Conservation (phyloP, 2,797 vertebrate genomes). For the Lophura swinhoii region DNA sequence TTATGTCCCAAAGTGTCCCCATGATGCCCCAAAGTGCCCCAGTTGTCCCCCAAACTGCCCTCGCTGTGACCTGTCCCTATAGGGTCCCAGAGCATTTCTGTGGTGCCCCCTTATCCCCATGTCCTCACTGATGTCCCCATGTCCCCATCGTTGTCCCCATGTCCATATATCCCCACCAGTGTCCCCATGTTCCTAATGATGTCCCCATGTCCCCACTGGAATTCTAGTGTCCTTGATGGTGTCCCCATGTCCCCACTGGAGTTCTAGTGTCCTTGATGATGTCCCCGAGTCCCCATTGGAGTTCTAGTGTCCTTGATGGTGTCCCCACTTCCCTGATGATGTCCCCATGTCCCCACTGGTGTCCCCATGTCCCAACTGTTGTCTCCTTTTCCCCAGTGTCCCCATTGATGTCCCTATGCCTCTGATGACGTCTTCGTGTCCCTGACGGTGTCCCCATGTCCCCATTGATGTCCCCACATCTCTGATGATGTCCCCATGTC, state of each 20-base stretch:
- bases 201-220: neutral
- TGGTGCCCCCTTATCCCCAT: neutral
- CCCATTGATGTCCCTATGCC: too few species aligned
- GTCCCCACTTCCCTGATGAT: neutral
- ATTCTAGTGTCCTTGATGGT: too few species aligned
- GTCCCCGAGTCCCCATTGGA: accelerated
- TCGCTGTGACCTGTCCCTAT: neutral
- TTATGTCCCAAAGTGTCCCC: neutral
- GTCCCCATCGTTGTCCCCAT: accelerated
- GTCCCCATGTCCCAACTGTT: neutral
- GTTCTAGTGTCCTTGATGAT: too few species aligned
- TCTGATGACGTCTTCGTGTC: neutral
- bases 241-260: accelerated
- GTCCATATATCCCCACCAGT: too few species aligned
- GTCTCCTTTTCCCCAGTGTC: too few species aligned
- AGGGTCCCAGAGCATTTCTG: neutral
- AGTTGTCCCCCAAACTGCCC: too few species aligned
- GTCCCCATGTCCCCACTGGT: too few species aligned
- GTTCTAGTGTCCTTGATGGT: neutral
- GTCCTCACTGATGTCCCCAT: neutral
- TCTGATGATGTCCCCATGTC: neutral
- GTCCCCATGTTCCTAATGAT: accelerated
- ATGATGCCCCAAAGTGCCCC: too few species aligned
- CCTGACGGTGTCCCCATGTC: neutral
- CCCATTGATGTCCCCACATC: too few species aligned